Conservation (phyloP, 1,140 invertebrate genomes). For the Ladona fulva region DNA sequence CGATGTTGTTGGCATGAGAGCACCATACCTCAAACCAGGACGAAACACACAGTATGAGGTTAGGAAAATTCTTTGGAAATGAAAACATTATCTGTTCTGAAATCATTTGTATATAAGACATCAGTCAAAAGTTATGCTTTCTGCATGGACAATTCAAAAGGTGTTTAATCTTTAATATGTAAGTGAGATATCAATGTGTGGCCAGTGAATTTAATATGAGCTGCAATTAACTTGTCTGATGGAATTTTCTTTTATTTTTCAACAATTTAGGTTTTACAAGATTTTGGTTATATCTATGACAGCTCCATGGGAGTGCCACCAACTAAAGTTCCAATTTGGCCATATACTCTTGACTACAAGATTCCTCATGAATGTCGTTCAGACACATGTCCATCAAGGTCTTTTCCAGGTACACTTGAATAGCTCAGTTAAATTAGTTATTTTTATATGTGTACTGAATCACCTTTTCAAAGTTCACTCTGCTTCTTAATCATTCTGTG, state of each 20-base stretch:
- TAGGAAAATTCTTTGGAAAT: conserved; percentile 23
- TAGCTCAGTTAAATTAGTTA: too few relatives aligned
- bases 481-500: too few relatives aligned
- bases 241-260: neutral
- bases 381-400: conserved; percentile 80
- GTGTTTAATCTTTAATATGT: too few relatives aligned
- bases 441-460: too few relatives aligned
- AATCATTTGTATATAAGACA: neutral
- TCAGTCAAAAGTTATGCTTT: too few relatives aligned
- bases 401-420: conserved; percentile 60
- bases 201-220: too few relatives aligned
- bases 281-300: conserved; percentile 87
- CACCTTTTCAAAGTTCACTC: too few relatives aligned
- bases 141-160: neutral
- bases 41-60: conserved; percentile 87
- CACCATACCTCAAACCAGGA: conserved; percentile 82
- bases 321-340: conserved; percentile 79
- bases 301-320: conserved; percentile 81
- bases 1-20: conserved; percentile 79
- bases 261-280: conserved; percentile 59
- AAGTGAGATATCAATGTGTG: too few relatives aligned
- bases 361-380: conserved; percentile 87
- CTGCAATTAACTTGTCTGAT: too few relatives aligned
- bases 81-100: neutral
- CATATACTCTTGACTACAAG: conserved; percentile 86